Percentiles rank a stretch among this genome's conserved stretches.
Conservation (phyloP, 2,888 invertebrate genomes). For the Caenorhabditis japonica region DNA sequence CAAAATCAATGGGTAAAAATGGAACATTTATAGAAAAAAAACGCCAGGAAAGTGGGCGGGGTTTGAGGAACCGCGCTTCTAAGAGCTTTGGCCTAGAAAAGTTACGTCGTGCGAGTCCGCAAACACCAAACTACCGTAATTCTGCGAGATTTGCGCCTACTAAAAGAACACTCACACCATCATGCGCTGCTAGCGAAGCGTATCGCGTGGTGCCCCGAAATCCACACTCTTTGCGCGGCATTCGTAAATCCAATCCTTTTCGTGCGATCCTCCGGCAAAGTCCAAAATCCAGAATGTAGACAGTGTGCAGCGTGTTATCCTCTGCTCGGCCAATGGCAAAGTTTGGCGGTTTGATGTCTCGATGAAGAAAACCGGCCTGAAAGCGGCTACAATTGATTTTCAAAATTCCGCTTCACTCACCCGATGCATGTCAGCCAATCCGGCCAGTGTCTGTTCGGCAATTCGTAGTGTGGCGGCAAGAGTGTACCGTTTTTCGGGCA, state of each 20-base stretch:
- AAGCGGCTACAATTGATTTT: too few relatives aligned
- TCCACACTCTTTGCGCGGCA: constrained; percentile 42
- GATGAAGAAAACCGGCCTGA: constrained; percentile 49
- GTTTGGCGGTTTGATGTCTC: constrained; percentile 63
- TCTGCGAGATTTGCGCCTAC: too few relatives aligned
- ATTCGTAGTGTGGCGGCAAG: constrained; percentile 46
- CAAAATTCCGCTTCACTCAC: too few relatives aligned
- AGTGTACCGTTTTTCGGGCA: constrained; percentile 40
- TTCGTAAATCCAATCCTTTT: constrained; percentile 51
- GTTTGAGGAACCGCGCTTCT: too few relatives aligned
- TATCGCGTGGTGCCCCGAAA: constrained; percentile 61
- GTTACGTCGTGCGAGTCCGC: too few relatives aligned
- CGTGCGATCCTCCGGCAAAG: constrained; percentile 42
- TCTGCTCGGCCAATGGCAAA: constrained; percentile 57
- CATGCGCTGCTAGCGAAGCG: constrained; percentile 48
- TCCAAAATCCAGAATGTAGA: constrained; percentile 58
- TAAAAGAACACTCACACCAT: constrained; percentile 32
- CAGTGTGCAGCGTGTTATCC: constrained; percentile 40
- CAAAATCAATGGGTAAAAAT: too few relatives aligned
- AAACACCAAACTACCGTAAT: too few relatives aligned
- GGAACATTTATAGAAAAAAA: too few relatives aligned
- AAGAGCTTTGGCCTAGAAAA: too few relatives aligned
- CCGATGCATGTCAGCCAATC: constrained; percentile 58
- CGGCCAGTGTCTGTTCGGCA: constrained; percentile 59
- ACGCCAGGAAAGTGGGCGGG: too few relatives aligned